phyloP scores from a whole-genome alignment of 2,113 vertebrate genomes.

The Chaetops frenatus region DNA sequence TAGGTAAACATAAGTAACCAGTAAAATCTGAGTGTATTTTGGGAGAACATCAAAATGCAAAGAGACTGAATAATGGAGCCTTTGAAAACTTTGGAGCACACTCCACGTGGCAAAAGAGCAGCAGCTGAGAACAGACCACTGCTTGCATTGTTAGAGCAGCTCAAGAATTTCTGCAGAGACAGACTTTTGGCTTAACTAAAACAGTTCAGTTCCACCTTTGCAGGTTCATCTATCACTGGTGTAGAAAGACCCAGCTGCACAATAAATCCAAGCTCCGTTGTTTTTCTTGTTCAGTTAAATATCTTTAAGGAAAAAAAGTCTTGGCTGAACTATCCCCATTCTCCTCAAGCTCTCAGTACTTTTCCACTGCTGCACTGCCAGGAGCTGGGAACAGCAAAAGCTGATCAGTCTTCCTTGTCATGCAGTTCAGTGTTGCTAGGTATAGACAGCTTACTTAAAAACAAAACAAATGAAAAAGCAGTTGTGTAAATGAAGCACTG shows the following conservation, averaged over 20 bases:
- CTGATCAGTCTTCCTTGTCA: background rate
- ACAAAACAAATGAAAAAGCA: background rate
- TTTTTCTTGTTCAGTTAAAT: conserved; percentile 49
- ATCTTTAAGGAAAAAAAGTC: conserved; percentile 39
- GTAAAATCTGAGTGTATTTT: conserved; percentile 1
- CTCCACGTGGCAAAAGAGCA: background rate
- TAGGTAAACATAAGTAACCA: background rate
- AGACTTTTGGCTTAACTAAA: background rate
- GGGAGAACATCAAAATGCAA: conserved; percentile 28
- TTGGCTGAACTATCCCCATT: conserved; percentile 59
- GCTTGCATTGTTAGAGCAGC: background rate
- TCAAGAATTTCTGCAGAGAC: background rate
- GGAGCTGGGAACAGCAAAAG: conserved; percentile 32
- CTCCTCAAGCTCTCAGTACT: conserved; percentile 58
- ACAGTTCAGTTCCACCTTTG: background rate
- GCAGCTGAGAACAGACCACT: background rate
- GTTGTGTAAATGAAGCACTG: background rate
- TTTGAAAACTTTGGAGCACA: conserved; percentile 1
- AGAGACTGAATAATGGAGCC: background rate
- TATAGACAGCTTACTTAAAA: conserved; percentile 2
- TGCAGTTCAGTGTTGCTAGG: background rate
- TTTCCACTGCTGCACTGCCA: conserved; percentile 60
- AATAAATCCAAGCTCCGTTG: conserved; percentile 11
- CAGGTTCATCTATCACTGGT: conserved; percentile 4
- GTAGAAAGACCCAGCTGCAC: conserved; percentile 39